These are phyloP conservation scores for Neoseiulus cucumeris DNA, from an alignment of 1,140 invertebrate genomes.

Conservation along the genomic window DNA sequence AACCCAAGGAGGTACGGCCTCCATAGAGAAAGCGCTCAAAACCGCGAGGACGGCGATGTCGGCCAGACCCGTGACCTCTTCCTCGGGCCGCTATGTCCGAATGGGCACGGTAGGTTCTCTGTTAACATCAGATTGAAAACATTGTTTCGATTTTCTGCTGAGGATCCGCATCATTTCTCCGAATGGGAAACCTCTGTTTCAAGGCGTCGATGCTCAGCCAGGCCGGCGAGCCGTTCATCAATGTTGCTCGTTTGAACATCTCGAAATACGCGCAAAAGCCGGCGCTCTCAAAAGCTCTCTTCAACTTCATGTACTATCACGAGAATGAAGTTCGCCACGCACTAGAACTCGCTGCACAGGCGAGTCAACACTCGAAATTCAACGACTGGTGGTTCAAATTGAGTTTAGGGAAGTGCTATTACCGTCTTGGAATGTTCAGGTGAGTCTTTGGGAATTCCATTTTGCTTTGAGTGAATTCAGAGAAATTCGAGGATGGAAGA, in stretches of 20 bases:
- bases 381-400: constrained; percentile 98
- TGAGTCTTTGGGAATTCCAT: too few species aligned
- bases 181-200: constrained; percentile 1
- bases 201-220: constrained; percentile 60
- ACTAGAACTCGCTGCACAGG: constrained; percentile 64
- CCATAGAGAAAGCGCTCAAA: constrained; percentile 46
- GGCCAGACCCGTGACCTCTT: constrained; percentile 49
- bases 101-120: constrained; percentile 33
- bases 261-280: constrained; percentile 59
- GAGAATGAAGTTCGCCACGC: constrained; percentile 57
- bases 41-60: constrained; percentile 54
- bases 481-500: not conserved
- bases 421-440: constrained; percentile 29
- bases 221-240: constrained; percentile 59
- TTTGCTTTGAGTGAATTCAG: constrained; percentile 26
- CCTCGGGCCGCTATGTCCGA: constrained; percentile 39
- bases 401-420: constrained; percentile 80
- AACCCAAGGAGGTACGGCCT: constrained; percentile 32
- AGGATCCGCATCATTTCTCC: constrained; percentile 6
- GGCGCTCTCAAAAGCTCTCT: constrained; percentile 58
- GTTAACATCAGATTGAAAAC: not conserved
- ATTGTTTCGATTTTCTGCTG: too few species aligned
- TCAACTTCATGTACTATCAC: constrained; percentile 84
- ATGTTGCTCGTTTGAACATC: constrained; percentile 68
- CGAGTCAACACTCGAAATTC: constrained; percentile 40